Percentiles rank a stretch among this genome's conserved stretches.
These are phyloP conservation scores for Papilio protenor DNA, from an alignment of 2,888 invertebrate species.

Conservation along the genomic window DNA sequence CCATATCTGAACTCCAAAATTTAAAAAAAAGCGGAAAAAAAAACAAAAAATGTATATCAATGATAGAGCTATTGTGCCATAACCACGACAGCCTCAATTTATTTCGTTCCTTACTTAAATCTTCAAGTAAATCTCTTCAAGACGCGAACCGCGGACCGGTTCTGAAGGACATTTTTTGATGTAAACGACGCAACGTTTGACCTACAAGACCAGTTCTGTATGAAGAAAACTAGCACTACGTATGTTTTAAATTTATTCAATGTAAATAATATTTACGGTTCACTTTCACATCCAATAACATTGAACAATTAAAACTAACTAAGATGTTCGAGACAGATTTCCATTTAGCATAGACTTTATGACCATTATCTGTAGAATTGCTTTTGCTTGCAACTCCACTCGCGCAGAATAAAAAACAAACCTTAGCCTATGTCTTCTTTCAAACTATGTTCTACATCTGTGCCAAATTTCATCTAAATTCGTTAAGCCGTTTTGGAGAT, in stretches of 20 bases:
- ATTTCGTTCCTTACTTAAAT: neutral
- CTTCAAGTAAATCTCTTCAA: constrained; percentile 23
- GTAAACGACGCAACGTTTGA: constrained; percentile 20
- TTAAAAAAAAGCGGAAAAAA: neutral
- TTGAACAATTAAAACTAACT: neutral
- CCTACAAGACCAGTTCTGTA: constrained; percentile 34
- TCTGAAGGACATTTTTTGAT: constrained; percentile 35
- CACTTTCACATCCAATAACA: neutral
- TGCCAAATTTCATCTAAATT: too few species aligned
- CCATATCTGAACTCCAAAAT: too few species aligned
- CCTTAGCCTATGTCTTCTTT: too few species aligned
- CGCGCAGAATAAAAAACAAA: too few species aligned
- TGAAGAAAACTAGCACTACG: constrained; percentile 3
- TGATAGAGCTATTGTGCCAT: neutral
- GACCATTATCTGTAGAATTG: too few species aligned
- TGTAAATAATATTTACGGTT: neutral
- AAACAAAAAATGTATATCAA: neutral
- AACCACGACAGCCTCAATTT: neutral
- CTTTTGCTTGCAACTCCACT: too few species aligned
- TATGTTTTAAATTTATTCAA: neutral
- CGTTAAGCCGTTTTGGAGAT: too few species aligned
- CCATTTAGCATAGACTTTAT: too few species aligned
- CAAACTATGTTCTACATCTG: too few species aligned
- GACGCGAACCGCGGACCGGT: constrained; percentile 24
- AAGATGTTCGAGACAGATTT: too few species aligned